Base-by-base conservation (phyloP, 1,140 invertebrate species). In the Ostrea edulis region DNA sequence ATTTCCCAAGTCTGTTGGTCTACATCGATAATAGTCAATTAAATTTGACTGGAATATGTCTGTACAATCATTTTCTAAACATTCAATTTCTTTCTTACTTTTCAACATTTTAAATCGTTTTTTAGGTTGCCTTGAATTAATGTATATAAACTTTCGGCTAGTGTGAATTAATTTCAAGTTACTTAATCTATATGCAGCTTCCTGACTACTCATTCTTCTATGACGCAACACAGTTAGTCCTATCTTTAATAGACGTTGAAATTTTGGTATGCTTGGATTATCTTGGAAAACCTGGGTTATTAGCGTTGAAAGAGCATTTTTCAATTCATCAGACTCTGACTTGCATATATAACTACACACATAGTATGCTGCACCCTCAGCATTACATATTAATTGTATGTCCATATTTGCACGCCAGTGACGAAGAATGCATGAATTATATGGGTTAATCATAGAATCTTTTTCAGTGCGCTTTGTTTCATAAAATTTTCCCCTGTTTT, bases 401-500 rank as follows among this genome's bases (percentile, higher is more conserved):
- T n/a, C n/a, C n/a, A n/a, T 85, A 58, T 85, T 85, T 85, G 55
- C 84, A 11, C 55, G 54, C 84, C 84, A 85, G 51, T 62, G 84
- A 35, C 35, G 84, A 35, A 85, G 55, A 5, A 85, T 82, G 54
- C 9, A 9, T 12, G 88, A 44, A 89, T 90, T 91, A 29, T 89
- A 90, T 52, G 68, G 77, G 88, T 92, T 91, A 8, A 92, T 87
- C 53, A 86, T 87, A 12, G 29, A 62, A 77, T 58, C 77, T 17
- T 83, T 0, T 51, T 20, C 0, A 54, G 35, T 55, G 14, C 90
- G 35, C 86, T 83, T 85, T 25, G 86, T 85, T 54, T 82, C 25
- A 86, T 90, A 90, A 85, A 90, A 91, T 22, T 88, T 88, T 8
- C 81, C 82, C 77, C 82, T 89, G 35, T 89, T 88, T 65, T 83